These are phyloP conservation scores for Drosophila stalkeri DNA, from an alignment of 2,888 invertebrate genomes.

Conservation along the genomic window DNA sequence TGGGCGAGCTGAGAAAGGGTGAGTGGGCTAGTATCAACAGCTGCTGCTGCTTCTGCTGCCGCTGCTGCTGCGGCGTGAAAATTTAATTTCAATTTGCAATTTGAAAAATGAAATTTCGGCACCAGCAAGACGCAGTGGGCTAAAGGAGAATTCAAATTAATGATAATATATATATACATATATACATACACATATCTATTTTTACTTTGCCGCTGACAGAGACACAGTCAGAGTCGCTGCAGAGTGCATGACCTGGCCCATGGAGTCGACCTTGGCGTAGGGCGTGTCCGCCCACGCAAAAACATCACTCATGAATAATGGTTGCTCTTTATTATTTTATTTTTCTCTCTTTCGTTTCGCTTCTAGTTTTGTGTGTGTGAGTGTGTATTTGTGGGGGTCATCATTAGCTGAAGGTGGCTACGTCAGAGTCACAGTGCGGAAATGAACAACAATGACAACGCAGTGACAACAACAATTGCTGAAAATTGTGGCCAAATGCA, in stretches of 20 bases:
- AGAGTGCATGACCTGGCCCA: slow-evolving; percentile 55
- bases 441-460: slow-evolving; percentile 17
- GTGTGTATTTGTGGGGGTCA: not conserved
- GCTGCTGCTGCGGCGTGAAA: slow-evolving; percentile 47
- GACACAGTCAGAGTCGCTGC: not conserved
- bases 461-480: slow-evolving; percentile 27
- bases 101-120: slow-evolving; percentile 72
- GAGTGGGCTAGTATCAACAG: slow-evolving; percentile 2
- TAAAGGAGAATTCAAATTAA: slow-evolving; percentile 58
- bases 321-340: not conserved
- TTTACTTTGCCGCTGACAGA: not conserved
- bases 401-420: slow-evolving; percentile 26
- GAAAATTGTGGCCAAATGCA: slow-evolving; percentile 62
- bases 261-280: slow-evolving; percentile 45
- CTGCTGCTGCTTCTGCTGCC: slow-evolving; percentile 2
- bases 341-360: not conserved
- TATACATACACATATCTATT: slow-evolving; percentile 5
- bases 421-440: slow-evolving; percentile 50
- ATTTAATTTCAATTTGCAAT: slow-evolving; percentile 76
- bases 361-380: not conserved
- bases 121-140: slow-evolving; percentile 32
- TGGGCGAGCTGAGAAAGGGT: slow-evolving; percentile 1
- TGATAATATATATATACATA: slow-evolving; percentile 32
- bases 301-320: slow-evolving; percentile 37
- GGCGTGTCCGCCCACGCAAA: slow-evolving; percentile 35